These are phyloP conservation scores for Turdus rufiventris DNA, from an alignment of 2,113 vertebrate species.

Conservation along the genomic window DNA sequence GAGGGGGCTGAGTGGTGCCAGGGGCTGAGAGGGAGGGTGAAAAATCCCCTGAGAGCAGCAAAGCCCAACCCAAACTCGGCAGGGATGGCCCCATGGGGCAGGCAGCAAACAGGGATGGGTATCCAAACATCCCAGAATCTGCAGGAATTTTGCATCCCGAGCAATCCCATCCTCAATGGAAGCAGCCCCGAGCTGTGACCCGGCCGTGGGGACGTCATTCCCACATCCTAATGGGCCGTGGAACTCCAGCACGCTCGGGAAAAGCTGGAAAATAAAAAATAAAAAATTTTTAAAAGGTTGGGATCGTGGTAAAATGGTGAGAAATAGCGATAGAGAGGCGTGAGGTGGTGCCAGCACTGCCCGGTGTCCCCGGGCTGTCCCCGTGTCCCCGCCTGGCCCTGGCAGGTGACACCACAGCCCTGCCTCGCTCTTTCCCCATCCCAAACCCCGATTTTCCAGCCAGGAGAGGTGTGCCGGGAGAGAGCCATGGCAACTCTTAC, in stretches of 20 bases:
- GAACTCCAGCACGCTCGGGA: neutral
- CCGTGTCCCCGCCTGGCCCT: neutral
- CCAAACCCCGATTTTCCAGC: neutral
- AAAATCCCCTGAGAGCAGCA: neutral
- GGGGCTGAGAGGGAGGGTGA: neutral
- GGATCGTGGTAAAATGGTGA: accelerated
- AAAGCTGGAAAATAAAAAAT: no score
- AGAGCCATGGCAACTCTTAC: conserved; percentile 26
- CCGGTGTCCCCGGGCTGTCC: neutral
- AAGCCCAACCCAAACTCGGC: accelerated
- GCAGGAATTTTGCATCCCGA: neutral
- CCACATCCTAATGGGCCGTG: neutral
- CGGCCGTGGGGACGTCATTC: accelerated
- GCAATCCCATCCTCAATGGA: accelerated
- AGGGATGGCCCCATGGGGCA: accelerated
- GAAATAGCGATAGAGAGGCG: neutral
- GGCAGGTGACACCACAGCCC: neutral
- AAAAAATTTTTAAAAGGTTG: accelerated
- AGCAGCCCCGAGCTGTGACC: neutral
- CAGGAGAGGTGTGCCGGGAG: neutral
- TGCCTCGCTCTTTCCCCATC: neutral
- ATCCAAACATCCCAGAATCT: neutral
- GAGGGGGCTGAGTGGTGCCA: neutral
- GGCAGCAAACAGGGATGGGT: accelerated
- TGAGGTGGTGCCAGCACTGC: neutral